Evolutionary conservation across 2,113 vertebrate genomes (phyloP).

Genomic region (Phycodurus eques): DNA sequence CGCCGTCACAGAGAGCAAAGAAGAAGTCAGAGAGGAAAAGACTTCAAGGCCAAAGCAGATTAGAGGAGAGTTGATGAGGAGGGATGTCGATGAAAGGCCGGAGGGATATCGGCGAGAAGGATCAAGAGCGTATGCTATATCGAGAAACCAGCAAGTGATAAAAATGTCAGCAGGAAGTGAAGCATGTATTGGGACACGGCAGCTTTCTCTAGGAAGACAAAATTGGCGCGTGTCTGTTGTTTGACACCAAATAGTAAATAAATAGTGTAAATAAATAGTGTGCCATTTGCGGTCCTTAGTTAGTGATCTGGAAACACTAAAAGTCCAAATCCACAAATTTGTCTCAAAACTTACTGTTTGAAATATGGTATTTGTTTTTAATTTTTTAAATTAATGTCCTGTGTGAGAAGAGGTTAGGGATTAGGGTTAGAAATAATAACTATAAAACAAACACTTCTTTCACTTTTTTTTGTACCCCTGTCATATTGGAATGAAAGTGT

Average conservation of each 20-base stretch:
- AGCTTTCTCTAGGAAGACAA: background rate
- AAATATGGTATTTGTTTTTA: too few species aligned
- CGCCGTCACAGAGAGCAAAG: slow-evolving; percentile 1
- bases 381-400: too few species aligned
- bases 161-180: slow-evolving; percentile 49
- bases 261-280: background rate
- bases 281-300: background rate
- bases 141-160: slow-evolving; percentile 47
- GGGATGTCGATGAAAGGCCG: slow-evolving; percentile 37
- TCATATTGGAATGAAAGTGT: too few species aligned
- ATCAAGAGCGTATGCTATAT: slow-evolving; percentile 44
- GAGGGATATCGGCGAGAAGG: slow-evolving; percentile 21
- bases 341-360: too few species aligned
- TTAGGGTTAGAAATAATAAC: too few species aligned
- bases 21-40: slow-evolving; percentile 38
- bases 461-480: too few species aligned
- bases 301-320: too few species aligned
- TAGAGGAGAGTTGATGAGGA: slow-evolving; percentile 39
- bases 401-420: too few species aligned
- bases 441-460: too few species aligned
- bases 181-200: slow-evolving; percentile 1
- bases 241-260: background rate
- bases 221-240: background rate
- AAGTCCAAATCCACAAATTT: too few species aligned
- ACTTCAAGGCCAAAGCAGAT: slow-evolving; percentile 44